Base-by-base conservation (phyloP, 2,797 vertebrate species). In the Ispidina picta region DNA sequence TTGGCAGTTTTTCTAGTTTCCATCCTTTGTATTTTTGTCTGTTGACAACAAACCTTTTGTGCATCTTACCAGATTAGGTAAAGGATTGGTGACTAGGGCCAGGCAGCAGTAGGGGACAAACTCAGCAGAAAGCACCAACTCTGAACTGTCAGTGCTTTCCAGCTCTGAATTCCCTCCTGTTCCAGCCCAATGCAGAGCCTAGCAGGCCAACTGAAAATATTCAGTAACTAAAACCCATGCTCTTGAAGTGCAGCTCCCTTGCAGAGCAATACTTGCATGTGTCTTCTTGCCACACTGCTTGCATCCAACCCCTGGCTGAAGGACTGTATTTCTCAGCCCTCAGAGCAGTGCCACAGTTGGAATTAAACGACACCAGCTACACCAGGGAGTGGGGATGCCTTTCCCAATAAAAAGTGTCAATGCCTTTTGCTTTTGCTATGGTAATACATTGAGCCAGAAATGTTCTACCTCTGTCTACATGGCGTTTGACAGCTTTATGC, bases 401-500 rank as follows among this genome's bases (percentile, higher is more conserved):
- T 55, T 82, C 81, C 83, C 81, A 58, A 82, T 68, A 89, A 68
- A 76, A 96, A 66, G 21, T 43, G 68, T 76, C 94, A 77, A 31
- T 71, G 89, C 46, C 44, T 90, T 86, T 52, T 74, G 71, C 77
- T 84, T 88, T 56, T 72, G 86, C 73, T 14, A 2, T 25, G 80
- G 20, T 86, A 93, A 49, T 81, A 11, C 3, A n/a, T 51, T 2
- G 44, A 70, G 73, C 77, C 71, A 91, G 88, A 49, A 91, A 86
- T 20, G 80, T 71, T 82, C 80, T 91, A 54, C 86, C 90, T 73
- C 2, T 79, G 88, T 29, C 77, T 76, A 16, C 66, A 18, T 33
- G 85, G 80, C 37, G 12, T 76, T 86, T 88, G 93, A 88, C 94
- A 94, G 94, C 71, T 95, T 75, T 56, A 9, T 72, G 89, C 94